Evolutionary conservation across 2,888 invertebrate genomes (phyloP).

Genomic region (Doris montereyensis): DNA sequence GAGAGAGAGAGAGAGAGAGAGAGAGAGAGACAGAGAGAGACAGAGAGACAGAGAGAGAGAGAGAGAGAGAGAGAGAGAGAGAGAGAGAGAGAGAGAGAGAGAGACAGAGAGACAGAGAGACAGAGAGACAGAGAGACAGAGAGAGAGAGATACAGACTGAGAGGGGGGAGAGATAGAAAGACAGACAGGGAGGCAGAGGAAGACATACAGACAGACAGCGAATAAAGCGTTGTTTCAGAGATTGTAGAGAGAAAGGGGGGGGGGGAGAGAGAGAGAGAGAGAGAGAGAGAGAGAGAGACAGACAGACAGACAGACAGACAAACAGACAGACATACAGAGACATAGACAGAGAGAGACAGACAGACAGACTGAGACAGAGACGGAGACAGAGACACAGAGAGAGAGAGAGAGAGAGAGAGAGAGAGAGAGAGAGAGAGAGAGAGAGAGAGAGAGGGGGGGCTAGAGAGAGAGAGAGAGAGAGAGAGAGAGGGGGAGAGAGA

Average conservation of each 20-base stretch:
- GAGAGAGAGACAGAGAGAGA: constrained; percentile 9
- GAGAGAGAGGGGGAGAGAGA: too few species aligned
- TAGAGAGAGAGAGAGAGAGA: too few species aligned
- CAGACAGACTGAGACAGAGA: too few species aligned
- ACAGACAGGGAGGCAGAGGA: neutral
- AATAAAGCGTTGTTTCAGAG: neutral
- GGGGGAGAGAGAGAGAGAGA: neutral
- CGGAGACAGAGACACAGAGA: too few species aligned
- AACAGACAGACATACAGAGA: too few species aligned
- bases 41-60: constrained; percentile 5
- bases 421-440: too few species aligned
- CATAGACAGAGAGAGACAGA: too few species aligned
- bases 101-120: neutral
- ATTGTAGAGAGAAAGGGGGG: neutral
- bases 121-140: constrained; percentile 2
- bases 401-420: constrained; percentile 24
- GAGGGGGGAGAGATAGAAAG: constrained; percentile 24
- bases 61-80: constrained; percentile 10
- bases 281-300: neutral
- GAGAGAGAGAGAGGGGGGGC: too few species aligned
- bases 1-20: constrained; percentile 8
- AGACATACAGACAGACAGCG: too few species aligned
- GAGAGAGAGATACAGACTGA: constrained; percentile 26
- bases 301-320: constrained; percentile 4
- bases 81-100: constrained; percentile 4